phyloP scores from a whole-genome alignment of 2,797 vertebrate genomes.

The Coluber constrictor region DNA sequence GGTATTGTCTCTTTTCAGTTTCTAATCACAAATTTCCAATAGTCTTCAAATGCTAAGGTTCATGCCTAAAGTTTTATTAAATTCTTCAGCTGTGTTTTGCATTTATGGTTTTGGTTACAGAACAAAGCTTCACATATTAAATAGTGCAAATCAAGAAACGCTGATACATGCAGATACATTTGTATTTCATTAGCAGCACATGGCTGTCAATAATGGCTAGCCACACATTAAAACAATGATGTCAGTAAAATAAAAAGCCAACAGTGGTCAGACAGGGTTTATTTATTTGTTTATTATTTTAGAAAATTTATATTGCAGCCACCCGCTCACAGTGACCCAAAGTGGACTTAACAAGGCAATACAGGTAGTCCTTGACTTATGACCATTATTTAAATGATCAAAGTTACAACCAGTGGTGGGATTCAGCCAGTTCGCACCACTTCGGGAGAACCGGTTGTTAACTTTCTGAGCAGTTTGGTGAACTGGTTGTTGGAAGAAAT shows the following conservation, averaged over 20 bases:
- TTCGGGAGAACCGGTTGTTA: no score
- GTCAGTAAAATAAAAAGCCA: background rate
- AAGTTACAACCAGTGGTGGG: background rate
- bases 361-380: background rate
- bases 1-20: conserved; percentile 72
- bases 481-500: no score
- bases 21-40: conserved; percentile 82
- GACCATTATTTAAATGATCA: background rate
- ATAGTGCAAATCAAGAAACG: conserved; percentile 67
- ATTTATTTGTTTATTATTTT: background rate
- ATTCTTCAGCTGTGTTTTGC: conserved; percentile 80
- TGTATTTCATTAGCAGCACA: conserved; percentile 50
- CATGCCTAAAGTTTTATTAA: conserved; percentile 79
- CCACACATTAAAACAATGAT: background rate
- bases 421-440: no score
- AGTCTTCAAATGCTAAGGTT: conserved; percentile 72
- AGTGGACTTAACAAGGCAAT: background rate
- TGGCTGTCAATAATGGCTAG: background rate
- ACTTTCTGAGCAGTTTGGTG: no score
- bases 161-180: conserved; percentile 59
- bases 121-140: conserved; percentile 75
- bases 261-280: background rate
- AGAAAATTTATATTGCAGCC: background rate
- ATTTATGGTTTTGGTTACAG: conserved; percentile 78
- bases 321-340: background rate